phyloP scores from a whole-genome alignment of 2,113 vertebrate species.

The Paramisgurnus dabryanus region DNA sequence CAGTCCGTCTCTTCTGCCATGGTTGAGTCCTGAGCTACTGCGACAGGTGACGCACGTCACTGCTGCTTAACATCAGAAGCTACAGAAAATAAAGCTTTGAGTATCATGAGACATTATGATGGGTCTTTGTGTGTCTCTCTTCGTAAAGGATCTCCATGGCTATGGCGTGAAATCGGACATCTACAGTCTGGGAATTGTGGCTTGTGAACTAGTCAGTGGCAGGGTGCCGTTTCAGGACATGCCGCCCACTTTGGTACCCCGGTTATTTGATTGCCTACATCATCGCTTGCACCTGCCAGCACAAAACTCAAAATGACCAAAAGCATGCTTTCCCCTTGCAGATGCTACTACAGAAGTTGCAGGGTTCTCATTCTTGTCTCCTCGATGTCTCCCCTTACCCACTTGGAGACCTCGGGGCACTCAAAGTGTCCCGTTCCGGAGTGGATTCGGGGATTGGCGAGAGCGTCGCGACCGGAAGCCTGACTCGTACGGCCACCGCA shows the following conservation, averaged over 20 bases:
- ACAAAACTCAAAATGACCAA: neutral
- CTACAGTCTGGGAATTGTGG: slow-evolving; percentile 96
- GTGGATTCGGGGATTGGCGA: slow-evolving; percentile 95
- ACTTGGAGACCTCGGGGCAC: slow-evolving; percentile 81
- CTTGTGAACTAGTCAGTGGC: slow-evolving; percentile 94
- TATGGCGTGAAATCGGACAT: slow-evolving; percentile 97
- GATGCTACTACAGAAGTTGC: slow-evolving; percentile 97
- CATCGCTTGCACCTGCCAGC: neutral
- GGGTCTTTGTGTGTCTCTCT: neutral
- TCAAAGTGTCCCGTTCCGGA: slow-evolving; percentile 90
- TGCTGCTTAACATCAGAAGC: neutral
- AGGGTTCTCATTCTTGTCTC: slow-evolving; percentile 84
- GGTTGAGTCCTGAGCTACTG: slow-evolving; percentile 97
- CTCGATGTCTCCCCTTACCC: slow-evolving; percentile 82
- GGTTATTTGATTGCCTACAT: neutral
- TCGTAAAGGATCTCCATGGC: slow-evolving; percentile 89
- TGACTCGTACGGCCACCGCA: slow-evolving; percentile 81
- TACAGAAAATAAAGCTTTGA: neutral
- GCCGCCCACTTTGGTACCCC: slow-evolving; percentile 89
- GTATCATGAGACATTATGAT: neutral
- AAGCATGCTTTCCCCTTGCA: slow-evolving; percentile 54
- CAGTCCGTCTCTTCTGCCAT: slow-evolving; percentile 91
- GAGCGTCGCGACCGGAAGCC: slow-evolving; percentile 82
- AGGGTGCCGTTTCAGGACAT: slow-evolving; percentile 94
- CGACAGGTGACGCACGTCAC: slow-evolving; percentile 81